Evolutionary conservation across 2,797 vertebrate genomes (phyloP).

Genomic region (Etheostoma nigrum): DNA sequence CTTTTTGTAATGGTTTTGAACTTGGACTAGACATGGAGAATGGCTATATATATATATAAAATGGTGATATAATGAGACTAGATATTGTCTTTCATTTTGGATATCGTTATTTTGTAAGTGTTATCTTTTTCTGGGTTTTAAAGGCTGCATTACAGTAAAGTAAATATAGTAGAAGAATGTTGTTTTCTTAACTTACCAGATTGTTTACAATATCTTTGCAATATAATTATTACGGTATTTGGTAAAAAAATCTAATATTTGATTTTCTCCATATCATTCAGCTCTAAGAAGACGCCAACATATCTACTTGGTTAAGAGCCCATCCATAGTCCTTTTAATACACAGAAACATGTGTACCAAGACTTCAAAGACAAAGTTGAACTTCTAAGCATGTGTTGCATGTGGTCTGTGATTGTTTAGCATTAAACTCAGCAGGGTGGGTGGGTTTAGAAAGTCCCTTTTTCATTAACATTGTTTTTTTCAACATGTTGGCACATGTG

Average conservation of each 20-base stretch:
- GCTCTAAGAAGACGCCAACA: not conserved
- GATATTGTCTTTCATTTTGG: too few relatives aligned
- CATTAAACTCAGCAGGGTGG: conserved; percentile 2
- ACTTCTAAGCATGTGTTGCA: not conserved
- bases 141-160: too few relatives aligned
- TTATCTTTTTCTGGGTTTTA: too few relatives aligned
- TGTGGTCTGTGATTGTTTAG: conserved; percentile 4
- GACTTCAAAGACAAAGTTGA: conserved; percentile 30
- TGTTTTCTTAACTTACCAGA: too few relatives aligned
- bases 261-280: too few relatives aligned
- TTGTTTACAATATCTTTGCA: too few relatives aligned
- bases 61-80: too few relatives aligned
- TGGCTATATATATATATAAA: too few relatives aligned
- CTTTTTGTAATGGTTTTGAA: not conserved
- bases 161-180: too few relatives aligned
- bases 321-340: conserved; percentile 5
- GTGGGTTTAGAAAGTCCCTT: conserved; percentile 11
- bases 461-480: conserved; percentile 27
- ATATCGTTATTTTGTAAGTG: too few relatives aligned
- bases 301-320: not conserved
- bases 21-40: not conserved
- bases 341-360: not conserved
- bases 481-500: conserved; percentile 9
- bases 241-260: too few relatives aligned
- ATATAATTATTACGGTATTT: too few relatives aligned